Conservation (phyloP, 1,140 invertebrate genomes). For the Zophobas atratus region DNA sequence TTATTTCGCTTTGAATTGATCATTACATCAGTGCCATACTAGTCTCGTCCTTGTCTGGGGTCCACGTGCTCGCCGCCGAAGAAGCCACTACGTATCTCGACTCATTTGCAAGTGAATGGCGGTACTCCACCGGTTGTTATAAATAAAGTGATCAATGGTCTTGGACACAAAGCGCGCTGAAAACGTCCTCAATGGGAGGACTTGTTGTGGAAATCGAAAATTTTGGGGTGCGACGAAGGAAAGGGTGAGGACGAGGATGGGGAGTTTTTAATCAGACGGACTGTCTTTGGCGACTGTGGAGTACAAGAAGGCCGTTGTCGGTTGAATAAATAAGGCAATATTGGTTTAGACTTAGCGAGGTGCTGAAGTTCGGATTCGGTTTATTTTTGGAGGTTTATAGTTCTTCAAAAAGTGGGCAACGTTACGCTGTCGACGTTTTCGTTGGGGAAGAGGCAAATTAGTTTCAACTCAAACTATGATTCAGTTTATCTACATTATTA, state of each 20-base stretch:
- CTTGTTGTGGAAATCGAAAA: conserved; percentile 37
- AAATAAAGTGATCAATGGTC: conserved; percentile 59
- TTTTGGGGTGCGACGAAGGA: conserved; percentile 29
- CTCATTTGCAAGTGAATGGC: conserved; percentile 58
- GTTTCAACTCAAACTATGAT: no score
- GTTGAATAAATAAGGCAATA: no score
- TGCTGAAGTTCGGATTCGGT: no score
- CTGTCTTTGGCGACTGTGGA: no score
- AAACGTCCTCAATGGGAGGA: conserved; percentile 14
- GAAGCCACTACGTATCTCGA: conserved; percentile 44
- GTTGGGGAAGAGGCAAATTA: no score
- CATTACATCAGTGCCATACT: conserved; percentile 10
- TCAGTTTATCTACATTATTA: no score
- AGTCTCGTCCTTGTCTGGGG: conserved; percentile 14
- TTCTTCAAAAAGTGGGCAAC: no score
- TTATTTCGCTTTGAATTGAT: conserved; percentile 38
- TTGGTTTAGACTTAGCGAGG: no score
- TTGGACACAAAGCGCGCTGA: conserved; percentile 17
- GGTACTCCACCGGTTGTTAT: conserved; percentile 56
- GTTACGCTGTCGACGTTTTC: no score
- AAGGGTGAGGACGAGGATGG: background rate
- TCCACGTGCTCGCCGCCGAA: conserved; percentile 53
- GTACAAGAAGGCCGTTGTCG: no score
- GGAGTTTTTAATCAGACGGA: no score
- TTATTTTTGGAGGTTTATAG: no score